Conservation (phyloP, 2,888 invertebrate species). For the Cephus rjabovi region DNA sequence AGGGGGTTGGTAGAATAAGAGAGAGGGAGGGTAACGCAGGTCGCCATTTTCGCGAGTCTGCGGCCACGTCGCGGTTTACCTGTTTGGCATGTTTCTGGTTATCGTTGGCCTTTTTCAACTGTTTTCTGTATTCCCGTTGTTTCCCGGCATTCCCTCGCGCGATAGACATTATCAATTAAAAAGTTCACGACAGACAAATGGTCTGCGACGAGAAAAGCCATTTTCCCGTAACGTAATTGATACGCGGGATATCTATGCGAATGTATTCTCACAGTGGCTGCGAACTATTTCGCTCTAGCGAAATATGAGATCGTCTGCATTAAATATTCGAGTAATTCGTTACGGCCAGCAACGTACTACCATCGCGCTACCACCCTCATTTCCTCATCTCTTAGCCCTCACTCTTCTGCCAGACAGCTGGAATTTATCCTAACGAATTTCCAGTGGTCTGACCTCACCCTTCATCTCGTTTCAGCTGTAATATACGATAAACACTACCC, state of each 20-base stretch:
- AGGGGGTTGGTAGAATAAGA: background rate
- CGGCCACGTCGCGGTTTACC: conserved; percentile 14
- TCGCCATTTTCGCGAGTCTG: conserved; percentile 18
- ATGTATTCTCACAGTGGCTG: background rate
- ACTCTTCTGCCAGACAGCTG: conserved; percentile 49
- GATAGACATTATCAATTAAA: conserved; percentile 55
- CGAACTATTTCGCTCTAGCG: conserved; percentile 53
- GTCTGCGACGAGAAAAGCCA: conserved; percentile 20
- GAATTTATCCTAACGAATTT: conserved; percentile 58
- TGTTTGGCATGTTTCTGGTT: conserved; percentile 8
- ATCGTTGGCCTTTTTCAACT: background rate
- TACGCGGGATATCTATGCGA: conserved; percentile 32
- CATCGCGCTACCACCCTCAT: conserved; percentile 10
- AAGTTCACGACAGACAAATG: conserved; percentile 58
- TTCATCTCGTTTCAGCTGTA: conserved; percentile 33
- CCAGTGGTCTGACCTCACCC: conserved; percentile 36
- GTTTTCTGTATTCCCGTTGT: background rate
- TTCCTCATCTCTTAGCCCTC: conserved; percentile 20
- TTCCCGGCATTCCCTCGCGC: background rate
- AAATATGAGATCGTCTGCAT: conserved; percentile 58
- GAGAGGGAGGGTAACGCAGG: conserved; percentile 8
- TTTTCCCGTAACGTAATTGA: conserved; percentile 45
- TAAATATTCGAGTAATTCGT: conserved; percentile 63
- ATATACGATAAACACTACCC: conserved; percentile 55
- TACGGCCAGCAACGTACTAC: conserved; percentile 26